These are phyloP conservation scores for Leptoteleia sp. DNA, from an alignment of 1,140 invertebrate genomes.

Conservation along the genomic window DNA sequence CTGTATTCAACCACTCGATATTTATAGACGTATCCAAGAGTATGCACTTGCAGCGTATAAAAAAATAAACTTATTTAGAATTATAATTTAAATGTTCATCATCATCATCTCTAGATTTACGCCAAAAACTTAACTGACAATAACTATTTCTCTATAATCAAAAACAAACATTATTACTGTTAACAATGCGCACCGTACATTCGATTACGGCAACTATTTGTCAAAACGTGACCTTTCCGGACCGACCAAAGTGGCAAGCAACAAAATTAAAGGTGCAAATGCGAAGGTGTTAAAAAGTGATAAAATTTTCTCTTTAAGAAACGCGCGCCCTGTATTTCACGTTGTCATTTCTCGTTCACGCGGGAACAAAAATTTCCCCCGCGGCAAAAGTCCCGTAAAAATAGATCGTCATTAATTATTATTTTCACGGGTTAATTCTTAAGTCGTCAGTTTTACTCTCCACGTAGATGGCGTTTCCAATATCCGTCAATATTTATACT, in stretches of 20 bases:
- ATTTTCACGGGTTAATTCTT: constrained; percentile 5
- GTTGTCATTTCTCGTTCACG: no score
- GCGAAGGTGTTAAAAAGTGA: background rate
- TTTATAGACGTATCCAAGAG: constrained; percentile 74
- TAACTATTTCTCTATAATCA: background rate
- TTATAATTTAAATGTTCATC: background rate
- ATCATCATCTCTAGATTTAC: no score
- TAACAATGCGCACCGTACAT: background rate
- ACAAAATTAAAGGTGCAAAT: no score
- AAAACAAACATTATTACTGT: background rate
- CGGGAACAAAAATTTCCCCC: constrained; percentile 5
- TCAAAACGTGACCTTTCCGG: background rate
- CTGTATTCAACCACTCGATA: constrained; percentile 47
- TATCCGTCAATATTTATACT: constrained; percentile 46
- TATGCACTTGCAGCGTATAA: constrained; percentile 71
- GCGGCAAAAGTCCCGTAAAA: constrained; percentile 13
- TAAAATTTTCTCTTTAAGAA: no score
- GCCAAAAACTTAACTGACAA: no score
- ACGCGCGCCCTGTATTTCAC: no score
- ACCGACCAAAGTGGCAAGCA: no score
- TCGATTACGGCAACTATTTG: background rate
- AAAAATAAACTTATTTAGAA: constrained; percentile 68
- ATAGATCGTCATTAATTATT: constrained; percentile 30
- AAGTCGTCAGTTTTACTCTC: background rate
- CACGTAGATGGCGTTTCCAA: constrained; percentile 18